These are phyloP conservation scores for Mallotus villosus DNA, from an alignment of 2,797 vertebrate genomes.

Conservation along the genomic window DNA sequence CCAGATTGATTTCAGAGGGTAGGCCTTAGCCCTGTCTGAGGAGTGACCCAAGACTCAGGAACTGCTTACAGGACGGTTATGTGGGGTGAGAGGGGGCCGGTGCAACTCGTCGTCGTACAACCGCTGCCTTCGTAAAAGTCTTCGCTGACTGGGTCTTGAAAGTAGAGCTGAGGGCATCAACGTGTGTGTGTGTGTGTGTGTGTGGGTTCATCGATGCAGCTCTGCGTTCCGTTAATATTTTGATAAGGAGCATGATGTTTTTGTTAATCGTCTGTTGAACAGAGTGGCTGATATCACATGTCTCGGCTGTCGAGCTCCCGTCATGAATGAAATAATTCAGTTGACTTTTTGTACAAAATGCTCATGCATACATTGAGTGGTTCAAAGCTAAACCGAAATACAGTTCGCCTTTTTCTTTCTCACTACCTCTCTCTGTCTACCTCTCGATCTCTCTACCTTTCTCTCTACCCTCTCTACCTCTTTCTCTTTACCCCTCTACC, in stretches of 20 bases:
- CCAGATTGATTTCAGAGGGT: too few species aligned
- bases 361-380: slow-evolving; percentile 42
- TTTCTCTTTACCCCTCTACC: slow-evolving; percentile 3
- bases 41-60: too few species aligned
- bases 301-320: slow-evolving; percentile 18
- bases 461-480: slow-evolving; percentile 4
- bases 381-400: slow-evolving; percentile 26
- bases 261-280: neutral
- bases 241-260: neutral
- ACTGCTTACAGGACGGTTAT: too few species aligned
- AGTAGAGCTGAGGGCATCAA: neutral
- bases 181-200: slow-evolving; percentile 11
- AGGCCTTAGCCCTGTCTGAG: too few species aligned
- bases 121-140: neutral
- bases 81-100: too few species aligned
- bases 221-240: neutral
- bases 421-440: neutral
- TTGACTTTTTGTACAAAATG: slow-evolving; percentile 53
- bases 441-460: slow-evolving; percentile 6
- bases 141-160: neutral
- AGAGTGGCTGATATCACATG: slow-evolving; percentile 4
- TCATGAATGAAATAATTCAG: slow-evolving; percentile 64
- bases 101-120: neutral
- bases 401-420: neutral
- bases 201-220: slow-evolving; percentile 5